Conservation (phyloP, 2,797 vertebrate species). For the Sebastes cheni region DNA sequence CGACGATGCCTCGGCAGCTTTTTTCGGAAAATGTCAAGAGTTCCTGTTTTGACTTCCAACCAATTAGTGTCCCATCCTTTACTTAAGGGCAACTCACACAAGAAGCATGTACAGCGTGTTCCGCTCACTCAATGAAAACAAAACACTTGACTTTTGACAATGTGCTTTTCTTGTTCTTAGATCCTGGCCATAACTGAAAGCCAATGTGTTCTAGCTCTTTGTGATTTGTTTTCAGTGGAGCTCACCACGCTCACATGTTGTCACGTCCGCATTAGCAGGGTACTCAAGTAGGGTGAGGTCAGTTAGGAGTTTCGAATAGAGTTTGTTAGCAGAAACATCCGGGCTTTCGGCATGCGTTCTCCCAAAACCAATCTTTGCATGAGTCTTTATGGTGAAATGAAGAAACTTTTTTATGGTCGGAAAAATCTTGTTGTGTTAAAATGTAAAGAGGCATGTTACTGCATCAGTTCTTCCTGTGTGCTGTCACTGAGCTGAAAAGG, state of each 20-base stretch:
- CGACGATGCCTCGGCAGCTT: constrained; percentile 11
- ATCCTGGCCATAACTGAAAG: not conserved
- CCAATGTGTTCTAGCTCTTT: constrained; percentile 21
- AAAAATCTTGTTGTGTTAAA: constrained; percentile 6
- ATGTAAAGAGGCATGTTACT: constrained; percentile 37
- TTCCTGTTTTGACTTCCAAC: constrained; percentile 64
- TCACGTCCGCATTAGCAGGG: not conserved
- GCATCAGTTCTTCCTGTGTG: constrained; percentile 23
- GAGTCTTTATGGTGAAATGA: constrained; percentile 41
- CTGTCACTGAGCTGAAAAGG: constrained; percentile 22
- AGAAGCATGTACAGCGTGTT: constrained; percentile 35
- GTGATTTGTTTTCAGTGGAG: constrained; percentile 28
- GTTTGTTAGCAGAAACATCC: not conserved
- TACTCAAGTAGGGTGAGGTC: constrained; percentile 1
- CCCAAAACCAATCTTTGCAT: constrained; percentile 51
- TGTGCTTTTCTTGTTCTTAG: constrained; percentile 6
- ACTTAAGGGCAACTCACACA: constrained; percentile 1
- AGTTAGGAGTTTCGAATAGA: not conserved
- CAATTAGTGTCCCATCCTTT: constrained; percentile 53
- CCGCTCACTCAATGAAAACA: constrained; percentile 21
- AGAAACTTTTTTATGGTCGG: constrained; percentile 7
- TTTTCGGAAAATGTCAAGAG: constrained; percentile 51
- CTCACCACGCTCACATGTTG: not conserved
- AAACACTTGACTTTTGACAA: constrained; percentile 42
- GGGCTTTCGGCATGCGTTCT: constrained; percentile 28